Base-by-base conservation (phyloP, 2,888 invertebrate species). In the Eledona agricola region DNA sequence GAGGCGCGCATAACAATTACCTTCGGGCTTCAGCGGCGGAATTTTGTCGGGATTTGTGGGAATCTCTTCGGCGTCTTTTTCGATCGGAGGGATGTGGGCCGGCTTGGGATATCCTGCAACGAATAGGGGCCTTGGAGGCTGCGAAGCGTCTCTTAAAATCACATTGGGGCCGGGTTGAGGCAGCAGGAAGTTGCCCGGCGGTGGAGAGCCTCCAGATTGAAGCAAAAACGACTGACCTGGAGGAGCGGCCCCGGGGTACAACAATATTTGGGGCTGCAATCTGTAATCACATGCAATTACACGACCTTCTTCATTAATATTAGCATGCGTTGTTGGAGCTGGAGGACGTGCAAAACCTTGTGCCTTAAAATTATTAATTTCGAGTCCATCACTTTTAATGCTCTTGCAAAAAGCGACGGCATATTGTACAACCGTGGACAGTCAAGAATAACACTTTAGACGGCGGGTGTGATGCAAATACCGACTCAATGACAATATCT, bases 41-140 rank as follows among this genome's bases (percentile, higher is more conserved):
- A 71, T 60, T 34, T 58, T 70, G 2, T 67, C 62, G 1, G 72
- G 72, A 56, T 72, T 65, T 2, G 72, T 72, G 1, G 76, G 76
- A 29, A 75, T 69, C 53, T 75, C 75, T 55, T 74, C 75, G 5
- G 75, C 75, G 50, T 75, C 74, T 52, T 73, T 75, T 46, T 76
- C 75, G 16, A 75, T 71, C 32, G 75, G 72, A 2, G 73, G 74
- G 13, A 72, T 66, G 49, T 70, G 70, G 0, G 73, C 70, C 9
- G 71, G 71, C 58, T 67, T 70, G 35, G 72, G 74, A 45, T 70
- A 73, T n/a, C 71, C 72, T 1, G 70, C 68, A 1, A 64, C 60
- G 35, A 70, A 68, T 2, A 70, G 58, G 3, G 71, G 67, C 15
- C 62, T 60, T 46, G 58, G 58, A 4, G 60, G 49, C 7, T 62